Base-by-base conservation (phyloP, 2,888 invertebrate species). In the Acleris emargana region DNA sequence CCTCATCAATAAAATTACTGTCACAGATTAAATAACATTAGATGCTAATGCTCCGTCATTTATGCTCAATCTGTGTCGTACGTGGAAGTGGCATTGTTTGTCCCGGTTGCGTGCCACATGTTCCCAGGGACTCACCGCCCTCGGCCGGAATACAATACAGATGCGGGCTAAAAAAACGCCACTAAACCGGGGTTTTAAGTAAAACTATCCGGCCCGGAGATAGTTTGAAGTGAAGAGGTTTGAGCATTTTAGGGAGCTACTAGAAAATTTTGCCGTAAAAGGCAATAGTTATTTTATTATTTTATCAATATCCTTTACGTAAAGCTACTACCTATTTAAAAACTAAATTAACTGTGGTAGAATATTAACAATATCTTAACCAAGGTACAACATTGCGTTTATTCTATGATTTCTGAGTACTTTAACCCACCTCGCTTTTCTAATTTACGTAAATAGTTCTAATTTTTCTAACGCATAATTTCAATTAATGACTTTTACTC, bases 41-140 rank as follows among this genome's bases (percentile, higher is more conserved):
- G 45, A 61, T 51, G 60, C n/a, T 66, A 66, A 66, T 66, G 57
- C 45, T 47, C 50, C 45, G 25, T 61, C 55, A 66, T 57, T 60
- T 66, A 61, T 60, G 61, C 57, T 38, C 57, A 66, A 66, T 66
- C 60, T 60, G 66, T 61, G 66, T 47, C 47, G 17, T n/a, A 58
- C 54, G 45, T 71, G 71, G 69, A 69, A 68, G 69, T 68, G 72
- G 73, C 76, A 82, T 84, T 83, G 80, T 83, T 70, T 66, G 73
- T 72, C 75, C 73, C 73, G 79, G 84, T 84, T 85, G 78, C 80
- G 64, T 67, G 74, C 78, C 86, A 86, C 83, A 84, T 87, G 87
- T 85, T 83, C 78, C 74, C 78, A 77, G 79, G 81, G 79, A 71
- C 76, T 76, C 76, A 73, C 78, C 67, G 73, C 80, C 79, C 81